Conservation (phyloP, 2,113 vertebrate species). For the Eurypyga helias region DNA sequence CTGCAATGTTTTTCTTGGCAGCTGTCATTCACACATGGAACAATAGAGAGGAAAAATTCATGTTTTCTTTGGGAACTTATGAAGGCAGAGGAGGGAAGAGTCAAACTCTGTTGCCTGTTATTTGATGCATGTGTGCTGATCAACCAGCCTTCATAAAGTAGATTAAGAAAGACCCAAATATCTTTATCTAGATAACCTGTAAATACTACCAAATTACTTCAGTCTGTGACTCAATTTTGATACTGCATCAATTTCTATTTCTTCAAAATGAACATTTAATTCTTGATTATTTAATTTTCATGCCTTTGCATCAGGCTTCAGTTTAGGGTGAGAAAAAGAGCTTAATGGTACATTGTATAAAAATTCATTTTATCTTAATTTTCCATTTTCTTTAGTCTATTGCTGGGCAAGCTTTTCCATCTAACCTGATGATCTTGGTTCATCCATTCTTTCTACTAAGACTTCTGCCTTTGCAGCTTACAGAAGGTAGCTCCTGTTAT, state of each 20-base stretch:
- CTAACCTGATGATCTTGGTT: not conserved
- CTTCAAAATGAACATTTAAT: not conserved
- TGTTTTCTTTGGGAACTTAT: not conserved
- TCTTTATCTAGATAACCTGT: not conserved
- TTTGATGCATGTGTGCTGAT: not conserved
- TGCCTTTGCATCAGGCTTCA: not conserved
- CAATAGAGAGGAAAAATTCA: not conserved
- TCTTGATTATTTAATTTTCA: not conserved
- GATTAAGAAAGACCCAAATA: not conserved
- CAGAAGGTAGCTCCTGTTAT: not conserved
- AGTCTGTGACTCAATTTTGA: not conserved
- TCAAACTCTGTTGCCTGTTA: not conserved
- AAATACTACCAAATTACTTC: not conserved
- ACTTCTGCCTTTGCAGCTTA: not conserved
- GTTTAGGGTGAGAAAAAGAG: not conserved
- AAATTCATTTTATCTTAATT: not conserved
- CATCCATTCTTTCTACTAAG: not conserved
- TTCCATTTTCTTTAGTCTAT: not conserved
- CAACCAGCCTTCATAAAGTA: not conserved
- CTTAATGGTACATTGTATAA: not conserved
- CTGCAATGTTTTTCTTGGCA: not conserved
- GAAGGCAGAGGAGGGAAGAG: not conserved
- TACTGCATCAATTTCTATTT: not conserved
- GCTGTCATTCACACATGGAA: not conserved
- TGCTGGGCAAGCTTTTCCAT: not conserved